Evolutionary conservation across 1,140 invertebrate genomes (phyloP).

Genomic region (Microplitis demolitor): DNA sequence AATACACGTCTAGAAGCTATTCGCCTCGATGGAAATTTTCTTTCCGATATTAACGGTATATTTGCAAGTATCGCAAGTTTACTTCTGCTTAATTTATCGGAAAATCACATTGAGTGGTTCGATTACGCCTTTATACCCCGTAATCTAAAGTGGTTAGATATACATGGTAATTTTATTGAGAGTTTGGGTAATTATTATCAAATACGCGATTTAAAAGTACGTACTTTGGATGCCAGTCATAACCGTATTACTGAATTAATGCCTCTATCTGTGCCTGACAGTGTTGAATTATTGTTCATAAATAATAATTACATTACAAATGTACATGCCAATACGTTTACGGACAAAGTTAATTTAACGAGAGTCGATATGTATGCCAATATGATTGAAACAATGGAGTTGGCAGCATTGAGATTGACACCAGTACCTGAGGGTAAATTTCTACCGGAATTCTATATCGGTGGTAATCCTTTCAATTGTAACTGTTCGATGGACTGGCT

Average conservation of each 20-base stretch:
- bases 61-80: slow-evolving; percentile 80
- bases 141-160: slow-evolving; percentile 88
- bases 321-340: slow-evolving; percentile 83
- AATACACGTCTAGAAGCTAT: slow-evolving; percentile 82
- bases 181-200: slow-evolving; percentile 85
- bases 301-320: slow-evolving; percentile 86
- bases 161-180: slow-evolving; percentile 87
- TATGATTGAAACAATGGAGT: slow-evolving; percentile 78
- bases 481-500: slow-evolving; percentile 94
- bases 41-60: slow-evolving; percentile 85
- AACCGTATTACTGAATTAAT: slow-evolving; percentile 82
- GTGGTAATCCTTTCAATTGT: slow-evolving; percentile 88
- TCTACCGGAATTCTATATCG: slow-evolving; percentile 85
- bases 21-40: slow-evolving; percentile 82
- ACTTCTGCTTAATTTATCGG: slow-evolving; percentile 86
- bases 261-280: slow-evolving; percentile 83
- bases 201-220: slow-evolving; percentile 70
- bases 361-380: slow-evolving; percentile 90
- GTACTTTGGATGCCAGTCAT: slow-evolving; percentile 85
- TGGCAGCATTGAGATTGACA: slow-evolving; percentile 78
- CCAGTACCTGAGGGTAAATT: slow-evolving; percentile 70
- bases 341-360: slow-evolving; percentile 81
- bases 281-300: slow-evolving; percentile 84
- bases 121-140: slow-evolving; percentile 87
- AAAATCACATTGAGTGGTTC: slow-evolving; percentile 90